These are phyloP conservation scores for Xestia c-nigrum DNA, from an alignment of 2,888 invertebrate species.

Conservation along the genomic window DNA sequence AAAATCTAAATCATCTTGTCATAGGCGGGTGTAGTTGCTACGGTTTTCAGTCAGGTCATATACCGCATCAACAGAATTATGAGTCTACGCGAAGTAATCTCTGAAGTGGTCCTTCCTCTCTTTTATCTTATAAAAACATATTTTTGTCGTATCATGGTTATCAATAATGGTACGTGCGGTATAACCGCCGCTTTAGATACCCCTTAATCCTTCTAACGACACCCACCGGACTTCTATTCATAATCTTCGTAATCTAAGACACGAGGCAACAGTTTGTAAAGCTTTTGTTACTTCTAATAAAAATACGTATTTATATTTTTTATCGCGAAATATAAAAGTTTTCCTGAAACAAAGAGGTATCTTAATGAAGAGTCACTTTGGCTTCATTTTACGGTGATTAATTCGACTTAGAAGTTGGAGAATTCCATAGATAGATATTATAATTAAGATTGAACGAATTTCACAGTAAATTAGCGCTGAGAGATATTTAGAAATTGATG, in stretches of 20 bases:
- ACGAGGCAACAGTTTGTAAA: conserved; percentile 20
- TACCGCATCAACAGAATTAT: background rate
- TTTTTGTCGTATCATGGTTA: conserved; percentile 45
- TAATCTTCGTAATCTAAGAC: conserved; percentile 12
- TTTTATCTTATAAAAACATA: conserved; percentile 15
- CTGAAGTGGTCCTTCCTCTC: background rate
- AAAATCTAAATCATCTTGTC: background rate
- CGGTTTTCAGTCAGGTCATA: background rate
- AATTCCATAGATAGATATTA: conserved; percentile 62
- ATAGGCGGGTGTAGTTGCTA: background rate
- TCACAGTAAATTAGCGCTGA: conserved; percentile 57
- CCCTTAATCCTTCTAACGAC: conserved; percentile 25
- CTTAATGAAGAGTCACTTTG: conserved; percentile 61
- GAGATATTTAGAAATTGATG: conserved; percentile 48
- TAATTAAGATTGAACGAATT: conserved; percentile 68
- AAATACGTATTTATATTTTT: conserved; percentile 52
- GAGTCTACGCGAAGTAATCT: conserved; percentile 4
- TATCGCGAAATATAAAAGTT: conserved; percentile 55
- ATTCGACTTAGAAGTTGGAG: conserved; percentile 65
- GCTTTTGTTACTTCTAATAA: conserved; percentile 36
- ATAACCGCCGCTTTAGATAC: background rate
- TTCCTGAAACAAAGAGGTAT: conserved; percentile 62
- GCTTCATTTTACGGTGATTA: conserved; percentile 67
- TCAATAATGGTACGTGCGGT: conserved; percentile 27
- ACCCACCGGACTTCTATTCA: conserved; percentile 17